A percentile compares a stretch with the other conserved stretches of the same genome.
phyloP scores from a whole-genome alignment of 2,113 vertebrate genomes.

The Centropristis striata region DNA sequence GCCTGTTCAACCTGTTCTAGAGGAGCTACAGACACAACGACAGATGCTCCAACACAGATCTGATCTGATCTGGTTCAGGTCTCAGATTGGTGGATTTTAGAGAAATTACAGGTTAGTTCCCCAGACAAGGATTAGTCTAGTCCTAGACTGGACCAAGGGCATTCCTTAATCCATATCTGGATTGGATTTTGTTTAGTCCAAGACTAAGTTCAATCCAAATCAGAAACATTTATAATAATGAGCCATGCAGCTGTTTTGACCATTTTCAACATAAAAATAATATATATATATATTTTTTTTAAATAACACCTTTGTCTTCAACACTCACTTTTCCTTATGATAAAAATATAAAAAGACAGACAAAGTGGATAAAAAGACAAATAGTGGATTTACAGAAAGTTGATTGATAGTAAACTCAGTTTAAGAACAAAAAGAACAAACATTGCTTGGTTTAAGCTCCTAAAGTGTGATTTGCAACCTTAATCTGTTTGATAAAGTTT shows the following conservation, averaged over 20 bases:
- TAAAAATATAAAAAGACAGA: too few relatives aligned
- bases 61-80: constrained; percentile 30
- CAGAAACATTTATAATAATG: background rate
- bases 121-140: constrained; percentile 20
- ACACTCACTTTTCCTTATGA: background rate
- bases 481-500: background rate
- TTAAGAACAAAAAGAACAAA: too few relatives aligned
- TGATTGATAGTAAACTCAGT: too few relatives aligned
- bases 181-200: constrained; percentile 4
- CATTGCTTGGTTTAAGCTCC: too few relatives aligned
- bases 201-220: background rate
- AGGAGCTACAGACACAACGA: constrained; percentile 14
- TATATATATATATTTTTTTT: too few relatives aligned
- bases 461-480: too few relatives aligned
- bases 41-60: constrained; percentile 32
- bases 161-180: constrained; percentile 3
- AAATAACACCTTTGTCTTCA: background rate
- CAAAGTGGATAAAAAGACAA: too few relatives aligned
- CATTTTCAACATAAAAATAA: too few relatives aligned
- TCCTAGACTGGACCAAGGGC: background rate
- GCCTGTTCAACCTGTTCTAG: constrained; percentile 74
- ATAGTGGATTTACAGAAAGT: background rate
- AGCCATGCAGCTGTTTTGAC: background rate
- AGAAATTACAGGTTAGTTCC: constrained; percentile 5
- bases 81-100: constrained; percentile 10